phyloP scores from a whole-genome alignment of 2,113 vertebrate genomes.

The Pomatostomus ruficeps region DNA sequence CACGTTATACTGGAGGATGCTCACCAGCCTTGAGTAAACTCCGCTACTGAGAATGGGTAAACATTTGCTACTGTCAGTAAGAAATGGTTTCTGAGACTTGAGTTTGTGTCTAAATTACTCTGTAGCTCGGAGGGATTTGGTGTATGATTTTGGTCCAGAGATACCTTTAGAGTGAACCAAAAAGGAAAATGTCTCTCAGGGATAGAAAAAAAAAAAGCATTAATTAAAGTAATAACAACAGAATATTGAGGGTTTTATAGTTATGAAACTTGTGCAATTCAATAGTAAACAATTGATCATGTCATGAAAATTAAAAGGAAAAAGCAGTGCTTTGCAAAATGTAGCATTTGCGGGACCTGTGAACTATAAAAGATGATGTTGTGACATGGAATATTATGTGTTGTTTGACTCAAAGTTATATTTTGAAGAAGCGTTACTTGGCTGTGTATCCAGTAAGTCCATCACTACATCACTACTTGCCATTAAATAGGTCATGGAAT shows the following conservation, averaged over 20 bases:
- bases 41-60: background rate
- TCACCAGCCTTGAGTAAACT: background rate
- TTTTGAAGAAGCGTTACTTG: background rate
- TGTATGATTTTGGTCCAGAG: background rate
- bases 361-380: background rate
- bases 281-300: background rate
- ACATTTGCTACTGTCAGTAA: background rate
- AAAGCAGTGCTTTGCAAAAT: background rate
- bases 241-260: background rate
- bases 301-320: background rate
- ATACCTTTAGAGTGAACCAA: background rate
- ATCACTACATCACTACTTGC: background rate
- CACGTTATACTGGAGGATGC: background rate
- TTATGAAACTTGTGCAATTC: background rate
- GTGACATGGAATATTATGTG: background rate
- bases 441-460: background rate
- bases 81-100: background rate
- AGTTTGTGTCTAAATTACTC: background rate
- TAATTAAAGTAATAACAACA: background rate
- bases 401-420: background rate
- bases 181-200: background rate
- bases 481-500: background rate
- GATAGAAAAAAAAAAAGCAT: background rate
- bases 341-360: background rate
- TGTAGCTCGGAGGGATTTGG: background rate